Evolutionary conservation across 2,888 invertebrate genomes (phyloP), one percentile per base, ranked within the genome.

Genomic region (Pyrrhosoma nymphula): DNA sequence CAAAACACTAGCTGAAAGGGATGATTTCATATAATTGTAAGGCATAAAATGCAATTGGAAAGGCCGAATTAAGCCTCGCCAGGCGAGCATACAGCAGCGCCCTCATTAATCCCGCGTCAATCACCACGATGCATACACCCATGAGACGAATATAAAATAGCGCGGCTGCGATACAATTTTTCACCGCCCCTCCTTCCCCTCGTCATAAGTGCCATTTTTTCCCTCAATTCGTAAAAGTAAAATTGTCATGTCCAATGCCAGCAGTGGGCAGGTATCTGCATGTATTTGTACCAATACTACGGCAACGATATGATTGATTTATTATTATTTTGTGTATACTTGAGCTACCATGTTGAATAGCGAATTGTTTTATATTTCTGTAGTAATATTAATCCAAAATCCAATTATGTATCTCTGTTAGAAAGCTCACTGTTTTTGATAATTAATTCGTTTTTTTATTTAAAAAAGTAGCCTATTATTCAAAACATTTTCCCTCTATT

Each of bases 41-140:
- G 93, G 93, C 47, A 93, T 93, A 93, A 93, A 93, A 93, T 93
- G 93, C 93, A 93, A 93, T 93, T 93, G 93, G 93, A 93, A 69
- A 93, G 69, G 47, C 47, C 63, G 93, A 93, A 93, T 75, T 93
- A 93, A 93, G 93, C 93, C 47, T 93, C 47, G 91, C 82, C 82
- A 82, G 30, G 14, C 82, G 91, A 63, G 63, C 60, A 39, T 63
- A 69, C 60, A 35, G 93, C 39, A 39, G 69, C 35, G 35, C 18
- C 93, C 47, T 93, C 93, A 93, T 93, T 93, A 93, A 93, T 93
- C 93, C 93, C 69, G 69, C 69, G 93, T 69, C 93, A 93, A 93
- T 93, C 93, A 93, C 69, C 93, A 93, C 93, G n/a, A 69, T 26
- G 69, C 91, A 63, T 82, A 35, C 82, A 82, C 82, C 82, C 30